These are phyloP conservation scores for Magallana angulata DNA, from an alignment of 1,140 invertebrate species.

Conservation along the genomic window DNA sequence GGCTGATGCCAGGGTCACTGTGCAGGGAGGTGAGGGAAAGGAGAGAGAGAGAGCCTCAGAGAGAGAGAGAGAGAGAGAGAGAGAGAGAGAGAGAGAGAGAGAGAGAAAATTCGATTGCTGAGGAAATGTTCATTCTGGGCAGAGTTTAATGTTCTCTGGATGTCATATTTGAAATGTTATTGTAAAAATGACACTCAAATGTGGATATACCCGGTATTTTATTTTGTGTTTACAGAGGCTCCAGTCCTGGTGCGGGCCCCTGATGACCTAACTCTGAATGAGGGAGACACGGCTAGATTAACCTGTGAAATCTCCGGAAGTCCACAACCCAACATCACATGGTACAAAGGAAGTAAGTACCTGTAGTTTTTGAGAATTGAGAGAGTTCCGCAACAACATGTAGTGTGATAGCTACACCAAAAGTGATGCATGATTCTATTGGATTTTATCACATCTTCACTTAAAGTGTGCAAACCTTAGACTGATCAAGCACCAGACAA, in stretches of 20 bases:
- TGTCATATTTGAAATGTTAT: too few species aligned
- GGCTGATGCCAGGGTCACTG: slow-evolving; percentile 74
- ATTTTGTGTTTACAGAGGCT: slow-evolving; percentile 6
- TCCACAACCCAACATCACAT: slow-evolving; percentile 87
- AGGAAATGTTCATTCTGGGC: not conserved
- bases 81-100: not conserved
- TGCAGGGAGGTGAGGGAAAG: slow-evolving; percentile 83
- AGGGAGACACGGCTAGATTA: slow-evolving; percentile 64
- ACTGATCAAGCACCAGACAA: too few species aligned
- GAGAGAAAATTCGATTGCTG: not conserved
- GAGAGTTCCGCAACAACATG: too few species aligned
- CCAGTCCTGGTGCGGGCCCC: slow-evolving; percentile 62
- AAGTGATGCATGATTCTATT: too few species aligned
- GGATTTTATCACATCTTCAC: too few species aligned
- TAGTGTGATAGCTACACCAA: too few species aligned
- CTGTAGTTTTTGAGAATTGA: too few species aligned
- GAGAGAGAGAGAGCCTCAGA: too few species aligned
- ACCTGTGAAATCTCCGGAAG: slow-evolving; percentile 88
- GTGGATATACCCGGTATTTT: not conserved
- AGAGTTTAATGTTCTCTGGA: too few species aligned
- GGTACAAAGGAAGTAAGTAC: slow-evolving; percentile 88
- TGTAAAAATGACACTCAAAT: not conserved
- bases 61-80: not conserved
- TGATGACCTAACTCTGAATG: slow-evolving; percentile 56
- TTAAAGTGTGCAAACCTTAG: too few species aligned